Percentiles rank a stretch among this genome's conserved stretches.
These are phyloP conservation scores for Trachelus iudaicus DNA, from an alignment of 2,888 invertebrate species.

Conservation along the genomic window DNA sequence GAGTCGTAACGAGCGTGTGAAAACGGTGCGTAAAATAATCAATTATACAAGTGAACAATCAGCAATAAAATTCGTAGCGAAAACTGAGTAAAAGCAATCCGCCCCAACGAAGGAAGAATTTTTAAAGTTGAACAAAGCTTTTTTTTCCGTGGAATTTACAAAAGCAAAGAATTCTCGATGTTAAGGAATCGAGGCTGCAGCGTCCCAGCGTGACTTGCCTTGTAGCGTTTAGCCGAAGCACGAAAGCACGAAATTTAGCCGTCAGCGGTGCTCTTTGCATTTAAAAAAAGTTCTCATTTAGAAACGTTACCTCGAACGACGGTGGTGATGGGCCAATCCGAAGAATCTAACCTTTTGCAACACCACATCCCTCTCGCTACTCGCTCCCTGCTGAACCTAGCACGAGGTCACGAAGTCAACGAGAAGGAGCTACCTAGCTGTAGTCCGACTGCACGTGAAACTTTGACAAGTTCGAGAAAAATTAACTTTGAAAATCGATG, in stretches of 20 bases:
- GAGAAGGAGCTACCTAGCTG: background rate
- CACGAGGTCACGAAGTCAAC: background rate
- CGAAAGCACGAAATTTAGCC: background rate
- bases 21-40: background rate
- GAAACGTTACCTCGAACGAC: conserved; percentile 47
- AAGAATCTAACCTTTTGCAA: conserved; percentile 51
- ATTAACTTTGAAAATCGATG: background rate
- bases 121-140: background rate
- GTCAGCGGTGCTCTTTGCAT: background rate
- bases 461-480: background rate
- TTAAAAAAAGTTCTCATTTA: background rate
- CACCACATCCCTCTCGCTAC: conserved; percentile 43
- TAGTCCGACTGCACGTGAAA: background rate
- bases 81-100: background rate
- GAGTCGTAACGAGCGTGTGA: background rate
- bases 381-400: background rate
- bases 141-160: background rate
- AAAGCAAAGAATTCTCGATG: background rate
- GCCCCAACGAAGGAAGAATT: background rate
- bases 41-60: background rate
- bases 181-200: background rate
- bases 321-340: conserved; percentile 54
- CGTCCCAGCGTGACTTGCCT: background rate
- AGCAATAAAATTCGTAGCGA: background rate
- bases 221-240: background rate